Conservation (phyloP, 2,113 vertebrate genomes). For the Mus spicilegus region DNA sequence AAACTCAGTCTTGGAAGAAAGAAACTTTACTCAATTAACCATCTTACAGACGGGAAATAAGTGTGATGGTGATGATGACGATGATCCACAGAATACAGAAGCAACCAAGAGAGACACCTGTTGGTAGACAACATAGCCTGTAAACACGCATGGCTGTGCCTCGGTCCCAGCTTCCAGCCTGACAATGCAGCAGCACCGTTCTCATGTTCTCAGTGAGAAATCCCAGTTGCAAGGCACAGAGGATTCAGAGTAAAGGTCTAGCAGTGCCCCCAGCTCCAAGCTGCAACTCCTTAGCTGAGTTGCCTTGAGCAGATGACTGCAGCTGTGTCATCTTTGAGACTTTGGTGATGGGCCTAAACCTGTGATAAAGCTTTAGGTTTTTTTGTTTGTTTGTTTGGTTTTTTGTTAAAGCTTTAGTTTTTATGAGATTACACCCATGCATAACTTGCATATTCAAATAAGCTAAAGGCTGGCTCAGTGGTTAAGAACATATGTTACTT, state of each 20-base stretch:
- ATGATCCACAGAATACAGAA: background rate
- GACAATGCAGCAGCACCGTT: background rate
- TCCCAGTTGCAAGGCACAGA: background rate
- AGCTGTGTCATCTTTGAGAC: background rate
- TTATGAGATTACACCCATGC: background rate
- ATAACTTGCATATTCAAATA: background rate
- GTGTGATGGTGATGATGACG: background rate
- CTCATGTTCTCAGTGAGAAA: background rate
- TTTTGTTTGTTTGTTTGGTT: too few species aligned
- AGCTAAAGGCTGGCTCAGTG: background rate
- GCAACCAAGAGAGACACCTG: background rate
- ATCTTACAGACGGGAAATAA: background rate
- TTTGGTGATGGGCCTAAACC: background rate
- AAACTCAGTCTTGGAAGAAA: background rate
- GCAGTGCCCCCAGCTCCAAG: background rate
- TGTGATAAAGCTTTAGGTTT: background rate
- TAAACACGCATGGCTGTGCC: background rate
- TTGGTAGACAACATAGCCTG: background rate
- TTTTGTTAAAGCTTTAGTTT: background rate
- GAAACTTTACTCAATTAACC: background rate
- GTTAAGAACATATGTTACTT: background rate
- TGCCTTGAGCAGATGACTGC: accelerated
- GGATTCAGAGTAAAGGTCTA: background rate
- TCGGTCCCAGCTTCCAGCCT: background rate
- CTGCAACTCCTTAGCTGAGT: background rate